Conservation (phyloP, 2,797 vertebrate species). For the Oreochromis grahami region DNA sequence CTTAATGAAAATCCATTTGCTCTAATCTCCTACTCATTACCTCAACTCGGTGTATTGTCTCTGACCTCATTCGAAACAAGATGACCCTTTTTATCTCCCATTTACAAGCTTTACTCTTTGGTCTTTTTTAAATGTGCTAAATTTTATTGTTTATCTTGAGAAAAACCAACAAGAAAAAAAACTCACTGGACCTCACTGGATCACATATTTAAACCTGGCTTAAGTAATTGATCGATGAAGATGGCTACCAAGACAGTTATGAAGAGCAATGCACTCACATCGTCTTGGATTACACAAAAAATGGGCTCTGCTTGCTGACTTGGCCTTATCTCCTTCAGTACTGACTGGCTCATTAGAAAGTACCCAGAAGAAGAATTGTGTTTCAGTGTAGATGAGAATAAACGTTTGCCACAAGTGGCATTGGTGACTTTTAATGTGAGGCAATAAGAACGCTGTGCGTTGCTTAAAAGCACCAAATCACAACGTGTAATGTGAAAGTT, state of each 20-base stretch:
- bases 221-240: not conserved
- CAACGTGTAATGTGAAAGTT: not conserved
- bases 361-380: not conserved
- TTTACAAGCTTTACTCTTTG: not conserved
- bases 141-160: not conserved
- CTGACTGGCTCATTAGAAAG: constrained; percentile 33
- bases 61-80: not conserved
- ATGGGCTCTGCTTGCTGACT: constrained; percentile 5
- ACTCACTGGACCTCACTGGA: not conserved
- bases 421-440: not conserved
- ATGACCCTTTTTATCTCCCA: not conserved
- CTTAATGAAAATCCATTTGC: constrained; percentile 37
- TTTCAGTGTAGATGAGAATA: not conserved
- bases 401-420: not conserved
- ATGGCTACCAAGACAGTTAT: not conserved
- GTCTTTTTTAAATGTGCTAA: not conserved
- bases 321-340: not conserved
- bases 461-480: not conserved
- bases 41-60: not conserved
- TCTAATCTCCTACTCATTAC: constrained; percentile 22
- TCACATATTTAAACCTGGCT: not conserved
- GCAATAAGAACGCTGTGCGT: not conserved
- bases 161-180: not conserved
- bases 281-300: constrained; percentile 1
- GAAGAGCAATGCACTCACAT: not conserved